Evolutionary conservation across 2,888 invertebrate species (phyloP), one percentile per base, ranked within the genome.

Genomic region (Spodoptera exigua): DNA sequence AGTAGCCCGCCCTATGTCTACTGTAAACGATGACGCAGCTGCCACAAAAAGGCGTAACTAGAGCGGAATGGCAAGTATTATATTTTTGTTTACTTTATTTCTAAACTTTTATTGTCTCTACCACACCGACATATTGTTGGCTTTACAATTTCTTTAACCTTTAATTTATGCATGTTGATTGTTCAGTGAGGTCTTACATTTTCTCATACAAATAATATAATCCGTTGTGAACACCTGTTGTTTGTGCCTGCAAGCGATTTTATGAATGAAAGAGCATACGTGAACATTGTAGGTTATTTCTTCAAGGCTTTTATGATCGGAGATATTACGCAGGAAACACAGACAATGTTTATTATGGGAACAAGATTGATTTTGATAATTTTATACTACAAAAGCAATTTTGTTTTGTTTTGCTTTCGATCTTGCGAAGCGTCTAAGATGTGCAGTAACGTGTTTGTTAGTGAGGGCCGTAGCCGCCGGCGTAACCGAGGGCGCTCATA

Each of bases 1-100:
- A 89, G 94, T 94, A 94, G 94, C 94, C 94, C 94, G 93, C 94
- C 94, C 94, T 94, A 93, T 93, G 93, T 93, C 93, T 93, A 92
- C 92, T 92, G 93, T 93, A 92, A 93, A 88, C 88, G 89, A 86
- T 84, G 82, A 88, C 89, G 89, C 72, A 80, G 83, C 77, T 79
- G 74, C 66, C 71, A 86, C 70, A 91, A 79, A 92, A 86, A 75
- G 82, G 62, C 77, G 89, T 78, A 90, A 82, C 83, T 84, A 74
- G 74, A 63, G n/a, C 51, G 51, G 67, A 45, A 61, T 59, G 51
- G 61, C 57, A 76, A 80, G 58, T 70, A 61, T 60, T 47, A 51
- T 64, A 27, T 77, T 67, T 66, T 73, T 60, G 59, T 44, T 44
- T 39, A 40, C 41, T 32, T 58, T 62, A 35, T 34, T 34, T 59